Evolutionary conservation across 1,140 invertebrate species (phyloP), one percentile per base, ranked within the genome.

Genomic region (Procambarus clarkii): DNA sequence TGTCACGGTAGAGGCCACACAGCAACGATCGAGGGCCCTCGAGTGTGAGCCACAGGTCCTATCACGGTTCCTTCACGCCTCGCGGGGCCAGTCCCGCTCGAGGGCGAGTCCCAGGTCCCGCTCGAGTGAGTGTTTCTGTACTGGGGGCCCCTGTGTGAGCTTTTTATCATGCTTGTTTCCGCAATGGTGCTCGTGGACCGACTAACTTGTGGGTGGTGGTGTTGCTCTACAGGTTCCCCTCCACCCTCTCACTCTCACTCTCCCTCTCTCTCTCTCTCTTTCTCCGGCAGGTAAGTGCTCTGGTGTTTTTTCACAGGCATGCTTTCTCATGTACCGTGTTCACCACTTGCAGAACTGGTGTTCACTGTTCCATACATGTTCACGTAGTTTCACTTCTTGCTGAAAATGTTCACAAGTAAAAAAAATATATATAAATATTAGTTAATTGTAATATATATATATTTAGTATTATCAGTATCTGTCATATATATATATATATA

Each of bases 401-500:
- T 54, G 50, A 54, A 13, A 9, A 54, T 54, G 50, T 54, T 54
- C 4, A 54, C 50, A 8, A 54, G 50, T 54, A 9, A 54, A 13
- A 9, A 9, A 54, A 1, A 13, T 54, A 54, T 9, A 54, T 54
- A 2, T 64, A 2, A 64, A 64, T 18, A 18, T 64, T 64, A 64
- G 18, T 21, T 64, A 0, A 21, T 21, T 18, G 50, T 54, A 21
- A 3, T 58, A 48, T 58, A 81, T 81, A 58, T 50, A 81, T 83
- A 83, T 83, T 60, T 64, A 83, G 60, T 34, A 60, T 60, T 83
- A 83, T 83, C 60, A 60, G 60, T 83, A 83, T 83, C 60, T 83
- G 60, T 83, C 60, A 60, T 60, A 83, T 64, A 83, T 83, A 64
- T 54, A 81, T 54, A 81, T 54, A 81, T 54, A 81, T 54, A 81